Evolutionary conservation across 2,888 invertebrate genomes (phyloP).

Genomic region (Subacronicta megacephala): DNA sequence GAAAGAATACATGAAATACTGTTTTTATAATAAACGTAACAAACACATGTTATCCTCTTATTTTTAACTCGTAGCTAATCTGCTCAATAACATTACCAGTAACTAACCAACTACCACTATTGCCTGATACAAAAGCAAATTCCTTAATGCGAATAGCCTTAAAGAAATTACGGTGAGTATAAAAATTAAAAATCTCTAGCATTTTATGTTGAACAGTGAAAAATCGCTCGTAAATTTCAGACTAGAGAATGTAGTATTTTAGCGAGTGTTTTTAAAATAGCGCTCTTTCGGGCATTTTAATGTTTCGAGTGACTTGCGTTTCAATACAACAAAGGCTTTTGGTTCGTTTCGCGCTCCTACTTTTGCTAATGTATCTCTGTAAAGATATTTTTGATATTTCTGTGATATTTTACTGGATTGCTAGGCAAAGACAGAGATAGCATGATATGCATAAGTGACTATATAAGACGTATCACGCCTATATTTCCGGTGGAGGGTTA

Average conservation of each 20-base stretch:
- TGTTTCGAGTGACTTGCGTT: slow-evolving; percentile 55
- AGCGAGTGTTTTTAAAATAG: slow-evolving; percentile 15
- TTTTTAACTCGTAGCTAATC: too few species aligned
- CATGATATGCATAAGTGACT: too few species aligned
- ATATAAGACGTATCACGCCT: too few species aligned
- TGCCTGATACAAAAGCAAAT: too few species aligned
- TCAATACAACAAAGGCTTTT: slow-evolving; percentile 30
- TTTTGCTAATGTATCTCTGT: slow-evolving; percentile 1
- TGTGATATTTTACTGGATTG: background rate
- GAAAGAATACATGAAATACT: too few species aligned
- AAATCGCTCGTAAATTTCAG: background rate
- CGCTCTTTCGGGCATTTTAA: slow-evolving; percentile 25
- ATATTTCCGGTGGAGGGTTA: too few species aligned
- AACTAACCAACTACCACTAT: too few species aligned
- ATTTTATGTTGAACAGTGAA: background rate
- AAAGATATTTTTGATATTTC: slow-evolving; percentile 4
- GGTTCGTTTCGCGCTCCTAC: slow-evolving; percentile 7
- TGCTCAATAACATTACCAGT: too few species aligned
- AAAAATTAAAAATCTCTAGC: background rate
- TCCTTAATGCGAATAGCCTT: too few species aligned
- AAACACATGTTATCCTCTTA: too few species aligned
- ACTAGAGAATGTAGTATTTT: slow-evolving; percentile 1
- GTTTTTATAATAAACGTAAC: too few species aligned
- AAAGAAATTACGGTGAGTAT: background rate
- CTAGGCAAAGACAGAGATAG: too few species aligned